These are phyloP conservation scores for Sphecodes monilicornis DNA, from an alignment of 2,888 invertebrate genomes.

Conservation along the genomic window DNA sequence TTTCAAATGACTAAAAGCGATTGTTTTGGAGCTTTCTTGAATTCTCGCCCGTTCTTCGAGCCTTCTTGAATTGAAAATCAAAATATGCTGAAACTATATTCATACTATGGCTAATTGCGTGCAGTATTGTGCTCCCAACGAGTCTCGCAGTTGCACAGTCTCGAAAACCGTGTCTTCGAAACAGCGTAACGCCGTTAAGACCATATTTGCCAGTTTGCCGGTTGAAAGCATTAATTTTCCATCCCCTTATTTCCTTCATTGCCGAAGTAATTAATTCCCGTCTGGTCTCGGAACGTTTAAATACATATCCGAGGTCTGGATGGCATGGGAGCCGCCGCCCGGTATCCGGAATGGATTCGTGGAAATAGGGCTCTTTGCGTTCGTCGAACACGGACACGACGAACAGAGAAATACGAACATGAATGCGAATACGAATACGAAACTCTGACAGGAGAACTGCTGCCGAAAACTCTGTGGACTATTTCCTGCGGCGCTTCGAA, in stretches of 20 bases:
- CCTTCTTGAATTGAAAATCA: not conserved
- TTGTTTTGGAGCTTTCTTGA: not conserved
- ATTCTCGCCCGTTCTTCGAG: not conserved
- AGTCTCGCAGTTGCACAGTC: not conserved
- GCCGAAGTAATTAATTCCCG: not conserved
- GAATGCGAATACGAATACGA: not conserved
- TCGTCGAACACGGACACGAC: not conserved
- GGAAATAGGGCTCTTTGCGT: not conserved
- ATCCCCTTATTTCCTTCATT: not conserved
- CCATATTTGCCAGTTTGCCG: not conserved
- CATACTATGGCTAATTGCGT: no score
- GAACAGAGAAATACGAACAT: not conserved
- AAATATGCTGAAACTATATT: not conserved
- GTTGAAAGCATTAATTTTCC: not conserved
- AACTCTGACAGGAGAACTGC: not conserved
- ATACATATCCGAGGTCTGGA: constrained; percentile 8
- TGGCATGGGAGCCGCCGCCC: not conserved
- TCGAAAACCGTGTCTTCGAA: not conserved
- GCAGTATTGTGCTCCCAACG: no score
- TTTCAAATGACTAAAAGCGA: no score
- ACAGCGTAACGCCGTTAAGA: not conserved
- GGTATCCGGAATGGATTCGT: not conserved
- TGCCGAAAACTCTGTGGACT: constrained; percentile 34
- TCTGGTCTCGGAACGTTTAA: constrained; percentile 8
- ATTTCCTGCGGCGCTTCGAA: constrained; percentile 29